Evolutionary conservation across 2,888 invertebrate species (phyloP), one percentile per base, ranked within the genome.

Genomic region (Netelia fuscicornis): DNA sequence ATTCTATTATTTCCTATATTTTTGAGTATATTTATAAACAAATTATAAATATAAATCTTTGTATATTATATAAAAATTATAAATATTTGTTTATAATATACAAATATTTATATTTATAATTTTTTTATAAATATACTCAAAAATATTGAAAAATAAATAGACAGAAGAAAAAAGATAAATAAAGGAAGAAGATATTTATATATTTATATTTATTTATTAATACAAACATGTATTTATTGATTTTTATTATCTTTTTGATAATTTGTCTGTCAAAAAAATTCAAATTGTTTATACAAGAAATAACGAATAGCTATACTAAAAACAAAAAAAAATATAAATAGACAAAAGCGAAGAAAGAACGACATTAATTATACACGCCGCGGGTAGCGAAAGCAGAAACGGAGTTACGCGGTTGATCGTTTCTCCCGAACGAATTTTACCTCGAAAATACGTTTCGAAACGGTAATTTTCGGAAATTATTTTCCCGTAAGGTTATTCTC

Each of bases 401-500:
- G 37, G 37, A 37, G 37, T 6, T 37, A 37, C 37, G 37, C 37
- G 37, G 37, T 37, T 37, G 6, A 37, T 37, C 37, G 37, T 37
- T 37, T 6, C 5, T 37, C 37, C 6, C 37, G 37, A 37, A 1
- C 37, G 37, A 37, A 37, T 37, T 25, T 62, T 30, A 25, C 62
- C 10, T 20, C 62, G 62, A 62, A 62, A 30, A 20, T 13, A 17
- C 9, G 13, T 25, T 62, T 62, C 8, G 20, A 20, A 25, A 30
- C 11, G 10, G 10, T 62, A 62, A 30, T 11, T 62, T 30, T 62
- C 9, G n/a, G 10, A 62, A 62, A 62, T 62, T 25, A 25, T 62
- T 62, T 62, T 25, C n/a, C 11, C 62, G 62, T 62, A 62, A 25
- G 2, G 58, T 58, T 58, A 58, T 58, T 58, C 1, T 62, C 30